These are phyloP conservation scores for Nibea albiflora DNA, from an alignment of 2,113 vertebrate genomes.

Conservation along the genomic window DNA sequence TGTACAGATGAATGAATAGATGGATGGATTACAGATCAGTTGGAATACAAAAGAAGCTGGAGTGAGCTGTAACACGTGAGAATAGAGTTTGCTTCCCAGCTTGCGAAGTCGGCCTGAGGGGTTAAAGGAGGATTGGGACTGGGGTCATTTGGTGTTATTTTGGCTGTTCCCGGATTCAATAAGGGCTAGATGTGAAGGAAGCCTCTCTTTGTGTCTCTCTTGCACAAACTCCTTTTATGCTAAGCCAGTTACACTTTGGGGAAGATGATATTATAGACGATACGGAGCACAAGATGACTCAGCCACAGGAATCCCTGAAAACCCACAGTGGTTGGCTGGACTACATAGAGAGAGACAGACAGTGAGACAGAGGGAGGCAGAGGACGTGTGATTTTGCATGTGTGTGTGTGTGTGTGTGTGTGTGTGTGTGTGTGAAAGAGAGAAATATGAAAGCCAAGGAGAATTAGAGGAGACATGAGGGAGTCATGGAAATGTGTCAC, in stretches of 20 bases:
- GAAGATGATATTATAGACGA: constrained; percentile 73
- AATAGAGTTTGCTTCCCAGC: constrained; percentile 12
- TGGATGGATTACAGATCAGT: constrained; percentile 56
- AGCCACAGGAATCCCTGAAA: constrained; percentile 76
- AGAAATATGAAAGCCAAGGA: constrained; percentile 44
- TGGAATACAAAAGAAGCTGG: constrained; percentile 57
- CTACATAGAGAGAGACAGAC: constrained; percentile 50
- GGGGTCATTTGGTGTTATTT: constrained; percentile 71
- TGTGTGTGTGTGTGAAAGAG: neutral
- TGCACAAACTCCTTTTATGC: constrained; percentile 66
- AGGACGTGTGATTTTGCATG: constrained; percentile 11
- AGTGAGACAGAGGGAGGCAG: constrained; percentile 31
- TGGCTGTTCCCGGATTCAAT: constrained; percentile 63
- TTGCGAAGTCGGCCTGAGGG: constrained; percentile 39
- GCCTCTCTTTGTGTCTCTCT: constrained; percentile 13
- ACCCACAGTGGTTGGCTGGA: constrained; percentile 63
- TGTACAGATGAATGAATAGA: constrained; percentile 26
- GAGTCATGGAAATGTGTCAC: constrained; percentile 53
- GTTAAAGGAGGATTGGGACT: constrained; percentile 24
- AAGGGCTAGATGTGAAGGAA: constrained; percentile 56
- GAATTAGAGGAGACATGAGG: constrained; percentile 39
- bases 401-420: constrained; percentile 13
- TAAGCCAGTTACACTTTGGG: constrained; percentile 75
- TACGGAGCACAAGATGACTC: constrained; percentile 71
- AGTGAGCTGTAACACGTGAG: constrained; percentile 31